These are phyloP conservation scores for Lophius piscatorius DNA, from an alignment of 2,113 vertebrate genomes.

Conservation along the genomic window DNA sequence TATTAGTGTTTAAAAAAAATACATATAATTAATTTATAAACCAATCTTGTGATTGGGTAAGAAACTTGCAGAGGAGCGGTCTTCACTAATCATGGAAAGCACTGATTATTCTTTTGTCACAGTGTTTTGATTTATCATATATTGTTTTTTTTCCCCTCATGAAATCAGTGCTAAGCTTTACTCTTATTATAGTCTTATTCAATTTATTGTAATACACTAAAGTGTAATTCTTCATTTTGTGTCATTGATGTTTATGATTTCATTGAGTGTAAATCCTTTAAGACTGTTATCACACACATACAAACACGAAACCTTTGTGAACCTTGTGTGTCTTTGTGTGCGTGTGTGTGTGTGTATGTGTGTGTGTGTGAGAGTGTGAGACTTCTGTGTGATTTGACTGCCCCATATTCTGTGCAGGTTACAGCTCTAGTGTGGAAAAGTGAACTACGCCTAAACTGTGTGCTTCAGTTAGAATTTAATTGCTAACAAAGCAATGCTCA, in stretches of 20 bases:
- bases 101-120: slow-evolving; percentile 10
- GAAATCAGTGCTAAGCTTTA: slow-evolving; percentile 10
- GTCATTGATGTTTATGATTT: no score
- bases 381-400: no score
- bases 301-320: no score
- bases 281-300: neutral
- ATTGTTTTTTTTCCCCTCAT: neutral
- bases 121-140: slow-evolving; percentile 12
- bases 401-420: no score
- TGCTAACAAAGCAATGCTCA: no score
- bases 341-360: no score
- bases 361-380: no score
- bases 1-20: neutral
- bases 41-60: slow-evolving; percentile 43
- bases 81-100: slow-evolving; percentile 47
- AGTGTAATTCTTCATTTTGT: neutral
- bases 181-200: neutral
- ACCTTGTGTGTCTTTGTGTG: no score
- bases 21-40: slow-evolving; percentile 43
- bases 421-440: no score
- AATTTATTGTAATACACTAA: slow-evolving; percentile 1
- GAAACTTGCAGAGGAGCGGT: slow-evolving; percentile 1
- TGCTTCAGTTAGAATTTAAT: no score
- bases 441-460: no score
- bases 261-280: no score